phyloP scores from a whole-genome alignment of 2,797 vertebrate genomes.

The Pachyuromys duprasi region DNA sequence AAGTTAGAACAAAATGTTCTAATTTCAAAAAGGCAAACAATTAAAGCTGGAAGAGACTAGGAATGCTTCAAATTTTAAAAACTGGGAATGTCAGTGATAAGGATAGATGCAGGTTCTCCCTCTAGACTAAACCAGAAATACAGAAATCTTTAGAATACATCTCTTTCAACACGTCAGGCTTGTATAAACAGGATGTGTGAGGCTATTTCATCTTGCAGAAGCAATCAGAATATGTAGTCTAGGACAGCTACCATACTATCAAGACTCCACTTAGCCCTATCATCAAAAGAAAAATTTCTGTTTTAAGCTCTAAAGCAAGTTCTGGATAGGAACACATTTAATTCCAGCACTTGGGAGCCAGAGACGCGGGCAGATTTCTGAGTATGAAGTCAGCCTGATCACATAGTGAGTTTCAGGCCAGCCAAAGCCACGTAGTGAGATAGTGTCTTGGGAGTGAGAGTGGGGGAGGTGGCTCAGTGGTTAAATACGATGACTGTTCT shows the following conservation, averaged over 20 bases:
- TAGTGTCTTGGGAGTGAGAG: not conserved
- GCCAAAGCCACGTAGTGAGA: not conserved
- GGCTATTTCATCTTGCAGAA: slow-evolving; percentile 28
- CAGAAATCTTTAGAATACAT: slow-evolving; percentile 29
- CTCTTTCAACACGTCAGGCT: slow-evolving; percentile 22
- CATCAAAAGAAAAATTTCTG: not conserved
- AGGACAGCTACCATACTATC: not conserved
- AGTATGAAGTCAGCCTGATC: not conserved
- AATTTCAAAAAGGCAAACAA: slow-evolving; percentile 59
- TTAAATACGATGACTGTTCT: not conserved
- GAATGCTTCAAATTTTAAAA: slow-evolving; percentile 56
- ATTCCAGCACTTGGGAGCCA: not conserved
- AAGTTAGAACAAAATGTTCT: slow-evolving; percentile 54
- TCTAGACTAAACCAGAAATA: slow-evolving; percentile 48
- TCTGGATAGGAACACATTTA: not conserved
- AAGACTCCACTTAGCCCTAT: not conserved
- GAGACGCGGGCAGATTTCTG: not conserved
- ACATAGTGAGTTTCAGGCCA: not conserved
- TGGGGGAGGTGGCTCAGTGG: not conserved
- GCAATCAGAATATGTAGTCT: not conserved
- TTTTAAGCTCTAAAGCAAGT: not conserved
- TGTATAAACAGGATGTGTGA: not conserved
- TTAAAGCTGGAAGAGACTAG: slow-evolving; percentile 39
- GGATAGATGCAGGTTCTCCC: not conserved
- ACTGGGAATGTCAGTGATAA: slow-evolving; percentile 5